phyloP scores from a whole-genome alignment of 2,113 vertebrate species.

The Crotalus tigris region DNA sequence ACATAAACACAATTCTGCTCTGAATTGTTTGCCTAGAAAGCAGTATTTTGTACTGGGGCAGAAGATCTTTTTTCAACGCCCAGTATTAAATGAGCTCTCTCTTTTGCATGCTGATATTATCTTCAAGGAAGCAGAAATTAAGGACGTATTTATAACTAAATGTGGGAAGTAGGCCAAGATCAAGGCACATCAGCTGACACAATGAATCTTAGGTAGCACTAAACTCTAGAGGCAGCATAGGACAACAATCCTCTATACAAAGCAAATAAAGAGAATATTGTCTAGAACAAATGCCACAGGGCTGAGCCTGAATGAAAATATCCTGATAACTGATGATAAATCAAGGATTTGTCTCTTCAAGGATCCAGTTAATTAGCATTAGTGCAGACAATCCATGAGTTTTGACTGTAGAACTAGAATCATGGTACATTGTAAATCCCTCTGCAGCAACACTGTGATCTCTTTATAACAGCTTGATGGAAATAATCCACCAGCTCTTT shows the following conservation, averaged over 20 bases:
- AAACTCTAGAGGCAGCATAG: neutral
- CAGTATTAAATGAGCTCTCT: neutral
- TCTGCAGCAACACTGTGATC: too few species aligned
- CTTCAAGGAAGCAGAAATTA: conserved; percentile 39
- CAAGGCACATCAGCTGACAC: neutral
- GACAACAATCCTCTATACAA: neutral
- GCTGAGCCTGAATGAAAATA: conserved; percentile 14
- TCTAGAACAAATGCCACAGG: neutral
- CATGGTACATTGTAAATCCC: neutral
- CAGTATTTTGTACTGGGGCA: neutral
- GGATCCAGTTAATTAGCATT: neutral
- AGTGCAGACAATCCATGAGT: neutral
- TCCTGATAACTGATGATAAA: neutral
- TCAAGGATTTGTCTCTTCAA: neutral
- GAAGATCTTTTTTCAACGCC: neutral
- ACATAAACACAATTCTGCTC: too few species aligned
- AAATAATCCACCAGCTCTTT: neutral
- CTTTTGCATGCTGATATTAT: conserved; percentile 21
- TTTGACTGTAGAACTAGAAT: neutral
- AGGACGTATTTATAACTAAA: neutral
- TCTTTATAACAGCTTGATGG: neutral
- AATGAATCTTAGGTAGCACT: neutral
- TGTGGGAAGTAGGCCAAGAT: neutral
- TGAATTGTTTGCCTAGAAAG: neutral
- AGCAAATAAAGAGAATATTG: neutral